Conservation (phyloP, 2,888 invertebrate species). For the Rhamphomyia laevipes region DNA sequence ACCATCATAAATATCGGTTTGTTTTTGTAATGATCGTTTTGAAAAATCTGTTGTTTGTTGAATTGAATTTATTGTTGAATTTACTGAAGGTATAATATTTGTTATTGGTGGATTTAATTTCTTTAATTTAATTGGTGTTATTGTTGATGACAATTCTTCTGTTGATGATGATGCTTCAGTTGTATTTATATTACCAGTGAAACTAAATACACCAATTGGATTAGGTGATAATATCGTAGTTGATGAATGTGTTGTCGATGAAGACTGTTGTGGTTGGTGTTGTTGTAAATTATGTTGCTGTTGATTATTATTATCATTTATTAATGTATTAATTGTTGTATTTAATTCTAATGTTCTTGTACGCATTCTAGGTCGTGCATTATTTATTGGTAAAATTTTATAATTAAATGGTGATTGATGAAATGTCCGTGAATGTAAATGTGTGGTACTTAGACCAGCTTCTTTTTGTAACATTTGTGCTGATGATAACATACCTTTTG, state of each 20-base stretch:
- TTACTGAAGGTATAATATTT: background rate
- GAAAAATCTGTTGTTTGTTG: background rate
- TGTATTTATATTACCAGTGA: background rate
- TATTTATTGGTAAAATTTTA: constrained; percentile 24
- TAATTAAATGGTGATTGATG: constrained; percentile 37
- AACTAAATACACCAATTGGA: background rate
- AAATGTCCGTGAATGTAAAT: constrained; percentile 32
- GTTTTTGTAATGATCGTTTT: background rate
- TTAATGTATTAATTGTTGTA: constrained; percentile 7
- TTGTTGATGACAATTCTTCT: background rate
- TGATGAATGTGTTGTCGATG: too few species aligned
- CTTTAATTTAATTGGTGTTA: background rate
- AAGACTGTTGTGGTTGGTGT: too few species aligned
- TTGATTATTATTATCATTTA: constrained; percentile 4
- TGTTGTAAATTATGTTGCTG: too few species aligned
- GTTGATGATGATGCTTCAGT: background rate
- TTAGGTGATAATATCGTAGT: too few species aligned
- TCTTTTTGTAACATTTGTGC: constrained; percentile 66
- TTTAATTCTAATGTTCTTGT: constrained; percentile 24
- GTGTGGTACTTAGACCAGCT: constrained; percentile 46
- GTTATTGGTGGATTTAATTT: background rate
- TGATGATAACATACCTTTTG: constrained; percentile 61
- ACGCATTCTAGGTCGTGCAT: constrained; percentile 27
- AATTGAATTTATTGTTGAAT: too few species aligned
- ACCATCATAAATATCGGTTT: background rate